Evolutionary conservation across 2,888 invertebrate genomes (phyloP), one percentile per base, ranked within the genome.

Genomic region (Tetheella fluctuosa): DNA sequence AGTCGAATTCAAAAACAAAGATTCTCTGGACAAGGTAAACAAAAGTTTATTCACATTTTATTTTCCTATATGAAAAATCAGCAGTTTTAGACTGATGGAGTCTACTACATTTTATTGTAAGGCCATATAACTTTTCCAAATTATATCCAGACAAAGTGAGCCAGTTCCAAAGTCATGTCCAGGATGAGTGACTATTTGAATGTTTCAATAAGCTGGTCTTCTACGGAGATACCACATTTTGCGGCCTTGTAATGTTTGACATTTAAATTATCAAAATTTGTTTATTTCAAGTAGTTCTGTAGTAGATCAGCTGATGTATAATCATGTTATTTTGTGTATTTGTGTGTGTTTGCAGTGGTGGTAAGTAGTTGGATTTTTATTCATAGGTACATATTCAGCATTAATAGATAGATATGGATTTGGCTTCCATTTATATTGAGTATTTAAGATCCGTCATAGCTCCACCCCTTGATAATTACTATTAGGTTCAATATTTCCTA

Each of bases 1-100:
- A 85, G 91, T 93, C 89, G 93, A 92, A 92, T 93, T 92, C 92
- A 92, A 93, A 93, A 93, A 93, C 93, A 92, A 92, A 92, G 93
- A 93, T 83, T 91, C 89, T 85, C 88, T 93, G 93, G 91, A 92
- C 81, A 91, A 93, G 93, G 93, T 93, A 93, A 92, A 84, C 84
- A 89, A 86, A 89, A 85, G 85, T 89, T 92, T 90, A 85, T 87
- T 89, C 88, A 88, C 88, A 85, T 85, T 85, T 86, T 83, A 83
- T 82, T 82, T 80, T 80, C 73, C 73, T 80, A 78, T 76, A 74
- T 65, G 74, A 77, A 76, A 64, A 58, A 54, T 62, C 55, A 48
- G 76, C 73, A 76, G 74, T 73, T 73, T 71, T 77, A 79, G 77
- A 70, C 65, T 67, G 63, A 67, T 61, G 52, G 62, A 73, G 65